These are phyloP conservation scores for Sylvilagus floridanus DNA, from an alignment of 2,797 vertebrate genomes.

Conservation along the genomic window DNA sequence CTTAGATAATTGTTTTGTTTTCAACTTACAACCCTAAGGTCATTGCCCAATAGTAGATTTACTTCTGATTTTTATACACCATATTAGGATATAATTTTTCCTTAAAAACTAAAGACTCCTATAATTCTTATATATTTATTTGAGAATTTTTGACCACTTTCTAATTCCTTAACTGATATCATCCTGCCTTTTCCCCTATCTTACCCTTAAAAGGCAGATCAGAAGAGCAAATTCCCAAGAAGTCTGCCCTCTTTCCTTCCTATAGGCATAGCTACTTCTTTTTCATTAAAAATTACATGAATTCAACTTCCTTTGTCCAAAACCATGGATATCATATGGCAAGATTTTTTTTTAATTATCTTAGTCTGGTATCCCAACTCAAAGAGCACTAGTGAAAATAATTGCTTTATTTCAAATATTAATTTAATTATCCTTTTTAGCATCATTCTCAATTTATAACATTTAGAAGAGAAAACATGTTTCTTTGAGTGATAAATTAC, in stretches of 20 bases:
- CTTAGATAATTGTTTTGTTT: constrained; percentile 45
- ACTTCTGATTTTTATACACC: constrained; percentile 58
- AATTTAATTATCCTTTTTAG: constrained; percentile 5
- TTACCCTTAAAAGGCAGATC: not conserved
- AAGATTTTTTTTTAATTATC: not conserved
- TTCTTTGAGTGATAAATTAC: not conserved
- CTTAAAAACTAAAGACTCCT: not conserved
- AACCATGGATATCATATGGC: not conserved
- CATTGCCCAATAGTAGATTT: constrained; percentile 16
- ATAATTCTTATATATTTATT: constrained; percentile 10
- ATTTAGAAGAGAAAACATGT: constrained; percentile 21
- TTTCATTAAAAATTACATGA: not conserved
- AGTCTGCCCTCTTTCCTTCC: not conserved
- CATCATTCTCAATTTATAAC: constrained; percentile 39
- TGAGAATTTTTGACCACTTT: not conserved
- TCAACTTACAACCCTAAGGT: not conserved
- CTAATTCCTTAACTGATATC: constrained; percentile 44
- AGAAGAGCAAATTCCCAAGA: constrained; percentile 8
- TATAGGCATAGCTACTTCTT: not conserved
- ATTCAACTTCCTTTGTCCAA: not conserved
- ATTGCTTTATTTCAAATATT: not conserved
- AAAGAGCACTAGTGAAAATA: constrained; percentile 17
- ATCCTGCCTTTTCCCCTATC: not conserved
- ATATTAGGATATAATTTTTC: constrained; percentile 19
- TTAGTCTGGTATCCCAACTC: not conserved